Base-by-base conservation (phyloP, 2,888 invertebrate genomes). In the Aleiodes testaceus region DNA sequence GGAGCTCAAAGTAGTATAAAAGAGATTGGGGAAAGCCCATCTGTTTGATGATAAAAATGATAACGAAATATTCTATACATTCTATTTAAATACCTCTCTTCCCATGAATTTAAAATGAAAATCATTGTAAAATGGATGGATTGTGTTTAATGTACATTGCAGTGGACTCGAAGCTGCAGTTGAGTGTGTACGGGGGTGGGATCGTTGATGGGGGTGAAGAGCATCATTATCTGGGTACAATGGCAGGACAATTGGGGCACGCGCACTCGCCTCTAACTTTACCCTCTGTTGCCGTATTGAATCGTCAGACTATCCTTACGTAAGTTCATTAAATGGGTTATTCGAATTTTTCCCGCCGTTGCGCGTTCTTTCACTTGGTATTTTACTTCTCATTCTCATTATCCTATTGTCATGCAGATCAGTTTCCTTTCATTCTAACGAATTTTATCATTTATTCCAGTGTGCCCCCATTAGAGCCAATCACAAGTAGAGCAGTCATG, bases 391-490 rank as follows among this genome's bases (percentile, higher is more conserved):
- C 2, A 36, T 36, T 36, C 36, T 49, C 16, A n/a, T 16, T 49
- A 49, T n/a, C 49, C 14, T 49, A n/a, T 16, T 16, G 45, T n/a
- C 45, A 5, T 16, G 2, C 5, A n/a, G 9, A 7, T 42, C 6
- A 18, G n/a, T 36, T 18, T 59, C 16, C 20, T 12, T 42, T 42
- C 4, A 36, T 36, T 52, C 47, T 42, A 44, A 26, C 12, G 30
- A n/a, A 47, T 11, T 63, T 36, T 45, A 52, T 45, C 59, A 66
- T 66, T 77, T 69, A 72, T 87, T 89, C 65, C 82, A 92, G 91
- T 79, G 90, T 91, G 65, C 90, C 91, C 78, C 89, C 91, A 74
- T 84, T 92, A 81, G 92, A 91, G 81, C 89, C 90, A 66, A 87
- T 89, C 72, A 84, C 85, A 77, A 85, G 83, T 76, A 84, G 87